Percentiles rank a stretch among this genome's conserved stretches.
Evolutionary conservation across 2,113 vertebrate genomes (phyloP).

Genomic region (Cariama cristata): DNA sequence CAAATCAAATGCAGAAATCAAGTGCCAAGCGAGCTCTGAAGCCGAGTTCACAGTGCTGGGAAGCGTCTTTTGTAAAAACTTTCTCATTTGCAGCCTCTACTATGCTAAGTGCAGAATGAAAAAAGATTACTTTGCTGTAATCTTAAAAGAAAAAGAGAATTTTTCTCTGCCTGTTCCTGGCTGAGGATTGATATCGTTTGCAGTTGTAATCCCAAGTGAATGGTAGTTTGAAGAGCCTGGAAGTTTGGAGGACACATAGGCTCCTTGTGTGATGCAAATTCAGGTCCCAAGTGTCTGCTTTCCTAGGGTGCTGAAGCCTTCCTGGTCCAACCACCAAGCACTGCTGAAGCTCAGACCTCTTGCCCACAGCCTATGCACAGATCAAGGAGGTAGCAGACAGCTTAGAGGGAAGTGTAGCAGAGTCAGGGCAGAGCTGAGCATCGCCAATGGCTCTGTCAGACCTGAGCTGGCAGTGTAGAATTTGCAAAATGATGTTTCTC

Average conservation of each 20-base stretch:
- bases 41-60: not conserved
- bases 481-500: not conserved
- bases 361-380: not conserved
- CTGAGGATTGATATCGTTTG: accelerated
- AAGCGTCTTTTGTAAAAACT: not conserved
- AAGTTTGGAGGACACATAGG: not conserved
- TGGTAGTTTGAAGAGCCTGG: not conserved
- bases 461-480: not conserved
- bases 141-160: not conserved
- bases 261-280: not conserved
- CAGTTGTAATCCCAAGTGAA: not conserved
- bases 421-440: not conserved
- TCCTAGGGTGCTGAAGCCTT: not conserved
- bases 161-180: not conserved
- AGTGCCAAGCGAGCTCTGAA: not conserved
- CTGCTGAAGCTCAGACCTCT: not conserved
- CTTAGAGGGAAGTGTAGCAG: not conserved
- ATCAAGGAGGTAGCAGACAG: not conserved
- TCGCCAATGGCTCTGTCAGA: not conserved
- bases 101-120: not conserved
- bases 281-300: not conserved
- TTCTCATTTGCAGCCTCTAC: not conserved
- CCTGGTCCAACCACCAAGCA: not conserved
- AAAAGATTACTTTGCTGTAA: not conserved
- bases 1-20: not conserved